Conservation (phyloP, 1,140 invertebrate genomes). For the Papilio dardanus region DNA sequence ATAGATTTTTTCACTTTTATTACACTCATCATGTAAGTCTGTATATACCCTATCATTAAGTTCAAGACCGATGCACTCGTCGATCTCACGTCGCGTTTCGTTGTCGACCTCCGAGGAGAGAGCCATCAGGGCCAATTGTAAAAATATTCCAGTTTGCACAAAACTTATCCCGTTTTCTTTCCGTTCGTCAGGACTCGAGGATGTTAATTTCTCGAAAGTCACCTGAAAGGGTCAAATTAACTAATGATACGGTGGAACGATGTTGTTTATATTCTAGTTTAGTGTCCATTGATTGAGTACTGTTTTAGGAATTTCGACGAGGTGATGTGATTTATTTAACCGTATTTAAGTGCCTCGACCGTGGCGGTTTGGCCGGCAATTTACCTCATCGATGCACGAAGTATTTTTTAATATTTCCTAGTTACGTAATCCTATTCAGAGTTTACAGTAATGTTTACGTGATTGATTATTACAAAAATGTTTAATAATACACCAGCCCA, state of each 20-base stretch:
- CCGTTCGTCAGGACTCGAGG: conserved; percentile 54
- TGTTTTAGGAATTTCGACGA: too few species aligned
- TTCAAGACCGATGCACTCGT: conserved; percentile 47
- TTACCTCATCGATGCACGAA: too few species aligned
- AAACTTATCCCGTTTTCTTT: conserved; percentile 72
- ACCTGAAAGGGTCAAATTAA: conserved; percentile 50
- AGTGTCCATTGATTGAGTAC: too few species aligned
- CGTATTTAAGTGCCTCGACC: too few species aligned
- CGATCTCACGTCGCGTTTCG: conserved; percentile 51
- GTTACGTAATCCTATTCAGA: too few species aligned
- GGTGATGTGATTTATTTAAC: too few species aligned
- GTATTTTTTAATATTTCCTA: not conserved
- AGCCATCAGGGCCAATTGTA: conserved; percentile 59
- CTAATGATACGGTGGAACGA: not conserved
- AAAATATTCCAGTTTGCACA: conserved; percentile 62
- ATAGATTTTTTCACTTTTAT: not conserved
- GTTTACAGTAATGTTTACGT: conserved; percentile 1
- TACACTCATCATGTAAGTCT: not conserved
- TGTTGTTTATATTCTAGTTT: too few species aligned
- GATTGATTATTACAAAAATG: conserved; percentile 5
- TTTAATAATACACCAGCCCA: not conserved
- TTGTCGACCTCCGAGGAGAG: conserved; percentile 57
- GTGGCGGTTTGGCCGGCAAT: too few species aligned
- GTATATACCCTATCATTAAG: conserved; percentile 53
- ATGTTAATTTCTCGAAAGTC: conserved; percentile 55